Evolutionary conservation across 2,888 invertebrate species (phyloP).

Genomic region (Colletes collaris): DNA sequence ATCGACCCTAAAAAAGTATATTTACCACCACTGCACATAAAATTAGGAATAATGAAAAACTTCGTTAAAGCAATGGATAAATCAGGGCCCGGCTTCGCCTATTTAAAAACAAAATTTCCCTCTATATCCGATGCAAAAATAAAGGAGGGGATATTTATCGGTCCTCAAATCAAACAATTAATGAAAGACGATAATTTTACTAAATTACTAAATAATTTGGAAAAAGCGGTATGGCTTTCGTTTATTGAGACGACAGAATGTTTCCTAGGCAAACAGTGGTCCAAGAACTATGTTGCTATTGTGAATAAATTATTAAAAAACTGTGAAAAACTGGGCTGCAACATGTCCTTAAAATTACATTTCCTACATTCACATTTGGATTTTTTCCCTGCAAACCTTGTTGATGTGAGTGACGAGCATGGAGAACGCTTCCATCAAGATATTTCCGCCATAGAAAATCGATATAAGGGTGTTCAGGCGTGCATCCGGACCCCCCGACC

Average conservation of each 20-base stretch:
- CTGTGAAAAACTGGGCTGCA: neutral
- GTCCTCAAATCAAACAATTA: neutral
- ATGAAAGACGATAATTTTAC: neutral
- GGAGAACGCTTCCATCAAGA: neutral
- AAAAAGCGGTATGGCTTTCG: neutral
- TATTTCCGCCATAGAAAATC: neutral
- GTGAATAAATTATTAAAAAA: too few relatives aligned
- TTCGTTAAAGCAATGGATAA: neutral
- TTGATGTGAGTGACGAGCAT: neutral
- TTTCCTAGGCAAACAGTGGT: too few relatives aligned
- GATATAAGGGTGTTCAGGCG: too few relatives aligned
- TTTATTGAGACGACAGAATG: too few relatives aligned
- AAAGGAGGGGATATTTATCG: neutral
- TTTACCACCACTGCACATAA: neutral
- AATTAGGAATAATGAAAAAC: neutral
- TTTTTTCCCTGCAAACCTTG: neutral
- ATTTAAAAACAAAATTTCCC: neutral
- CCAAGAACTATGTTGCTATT: too few relatives aligned
- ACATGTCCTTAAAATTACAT: neutral
- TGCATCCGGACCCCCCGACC: too few relatives aligned
- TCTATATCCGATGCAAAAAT: neutral
- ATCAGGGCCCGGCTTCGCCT: neutral
- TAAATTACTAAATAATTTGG: neutral
- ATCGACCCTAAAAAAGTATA: neutral
- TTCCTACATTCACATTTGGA: slow-evolving; percentile 1